Conservation (phyloP, 2,113 vertebrate species). For the Bubo blakistoni region DNA sequence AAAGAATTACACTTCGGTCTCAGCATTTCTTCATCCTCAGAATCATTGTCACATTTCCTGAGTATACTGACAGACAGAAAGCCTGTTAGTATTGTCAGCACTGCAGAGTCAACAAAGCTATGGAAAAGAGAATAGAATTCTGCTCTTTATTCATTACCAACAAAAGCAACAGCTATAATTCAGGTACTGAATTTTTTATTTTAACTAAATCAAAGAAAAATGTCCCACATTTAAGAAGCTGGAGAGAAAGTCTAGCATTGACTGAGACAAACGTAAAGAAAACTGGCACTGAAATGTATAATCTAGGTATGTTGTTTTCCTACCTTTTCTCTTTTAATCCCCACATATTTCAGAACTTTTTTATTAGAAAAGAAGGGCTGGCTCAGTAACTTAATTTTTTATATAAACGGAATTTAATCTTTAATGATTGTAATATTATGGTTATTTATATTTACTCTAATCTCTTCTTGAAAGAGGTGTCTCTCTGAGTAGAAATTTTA, state of each 20-base stretch:
- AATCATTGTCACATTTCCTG: background rate
- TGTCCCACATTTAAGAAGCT: background rate
- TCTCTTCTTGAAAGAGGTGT: background rate
- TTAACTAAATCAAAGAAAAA: background rate
- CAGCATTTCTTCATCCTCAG: background rate
- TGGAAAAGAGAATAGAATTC: background rate
- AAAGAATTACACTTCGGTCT: background rate
- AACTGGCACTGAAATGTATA: background rate
- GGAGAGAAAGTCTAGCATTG: background rate
- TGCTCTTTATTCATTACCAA: background rate
- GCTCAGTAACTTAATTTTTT: background rate
- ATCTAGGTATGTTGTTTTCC: background rate
- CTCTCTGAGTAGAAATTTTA: background rate
- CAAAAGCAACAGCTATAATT: background rate
- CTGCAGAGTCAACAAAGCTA: background rate
- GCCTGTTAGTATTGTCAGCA: background rate
- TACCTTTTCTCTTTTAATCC: background rate
- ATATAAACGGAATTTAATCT: background rate
- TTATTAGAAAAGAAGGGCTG: background rate
- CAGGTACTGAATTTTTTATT: background rate
- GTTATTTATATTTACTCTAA: background rate
- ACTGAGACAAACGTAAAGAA: background rate
- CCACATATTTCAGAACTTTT: background rate
- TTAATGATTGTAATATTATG: background rate
- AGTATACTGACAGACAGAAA: background rate